A percentile compares a stretch with the other conserved stretches of the same genome.
Conservation (phyloP, 2,797 vertebrate species). For the Falco columbarius region DNA sequence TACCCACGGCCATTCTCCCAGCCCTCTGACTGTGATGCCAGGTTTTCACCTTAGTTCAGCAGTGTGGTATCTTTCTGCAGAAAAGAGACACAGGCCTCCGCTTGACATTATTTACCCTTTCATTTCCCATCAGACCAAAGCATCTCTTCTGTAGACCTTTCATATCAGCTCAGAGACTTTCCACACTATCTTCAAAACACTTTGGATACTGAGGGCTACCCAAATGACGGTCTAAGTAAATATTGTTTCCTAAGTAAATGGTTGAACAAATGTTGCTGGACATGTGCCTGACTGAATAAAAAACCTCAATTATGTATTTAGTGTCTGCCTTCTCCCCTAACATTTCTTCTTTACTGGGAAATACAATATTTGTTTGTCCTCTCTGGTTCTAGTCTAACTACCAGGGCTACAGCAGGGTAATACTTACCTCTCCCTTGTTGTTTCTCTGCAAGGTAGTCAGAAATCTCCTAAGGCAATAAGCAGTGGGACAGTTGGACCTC, state of each 20-base stretch:
- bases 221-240: background rate
- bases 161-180: background rate
- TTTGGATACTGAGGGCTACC: background rate
- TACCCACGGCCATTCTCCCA: background rate
- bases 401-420: background rate
- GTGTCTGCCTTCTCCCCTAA: background rate
- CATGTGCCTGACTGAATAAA: background rate
- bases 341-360: background rate
- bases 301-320: background rate
- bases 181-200: background rate
- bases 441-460: background rate
- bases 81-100: background rate
- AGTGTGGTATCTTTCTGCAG: background rate
- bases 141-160: background rate
- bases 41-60: background rate
- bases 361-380: background rate
- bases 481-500: rapidly evolving
- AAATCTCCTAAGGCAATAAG: background rate
- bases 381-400: background rate
- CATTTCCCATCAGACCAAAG: background rate
- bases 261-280: background rate
- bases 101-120: background rate
- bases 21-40: background rate
- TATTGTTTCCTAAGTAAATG: background rate
- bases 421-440: background rate